These are phyloP conservation scores for Aproaerema taeniolella DNA, from an alignment of 2,888 invertebrate genomes.

Conservation along the genomic window DNA sequence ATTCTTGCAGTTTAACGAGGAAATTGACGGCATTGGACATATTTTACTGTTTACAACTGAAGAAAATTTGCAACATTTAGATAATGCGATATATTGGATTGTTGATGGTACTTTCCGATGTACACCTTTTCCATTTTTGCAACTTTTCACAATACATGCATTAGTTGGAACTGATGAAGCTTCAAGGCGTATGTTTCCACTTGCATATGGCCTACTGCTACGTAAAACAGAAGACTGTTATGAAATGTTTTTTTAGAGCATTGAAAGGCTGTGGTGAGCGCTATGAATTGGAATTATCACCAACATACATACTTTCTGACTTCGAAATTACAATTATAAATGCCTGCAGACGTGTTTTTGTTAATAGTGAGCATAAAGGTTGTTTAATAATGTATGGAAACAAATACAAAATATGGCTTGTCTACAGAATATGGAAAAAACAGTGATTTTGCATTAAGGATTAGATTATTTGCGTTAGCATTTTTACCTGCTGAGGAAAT, in stretches of 20 bases:
- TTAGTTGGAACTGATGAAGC: conserved; percentile 7
- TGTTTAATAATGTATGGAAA: too few relatives aligned
- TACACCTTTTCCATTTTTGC: conserved; percentile 7
- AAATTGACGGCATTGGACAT: conserved; percentile 2
- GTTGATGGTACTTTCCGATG: conserved; percentile 7
- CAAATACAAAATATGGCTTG: too few relatives aligned
- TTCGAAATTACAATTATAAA: too few relatives aligned
- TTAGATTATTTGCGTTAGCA: too few relatives aligned
- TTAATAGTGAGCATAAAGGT: too few relatives aligned
- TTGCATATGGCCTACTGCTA: conserved; percentile 6
- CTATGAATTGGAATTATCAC: too few relatives aligned
- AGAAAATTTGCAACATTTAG: conserved; percentile 5
- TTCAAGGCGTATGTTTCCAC: conserved; percentile 5
- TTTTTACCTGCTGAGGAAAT: too few relatives aligned
- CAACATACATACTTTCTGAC: too few relatives aligned
- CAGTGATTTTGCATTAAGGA: too few relatives aligned
- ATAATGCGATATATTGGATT: conserved; percentile 8
- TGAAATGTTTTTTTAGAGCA: not conserved
- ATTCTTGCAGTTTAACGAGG: not conserved
- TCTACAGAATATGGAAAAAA: too few relatives aligned
- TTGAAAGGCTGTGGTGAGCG: too few relatives aligned
- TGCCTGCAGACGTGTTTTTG: too few relatives aligned
- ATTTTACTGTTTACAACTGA: conserved; percentile 8
- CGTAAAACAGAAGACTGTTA: conserved; percentile 11
- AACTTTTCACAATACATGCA: conserved; percentile 9